Base-by-base conservation (phyloP, 2,888 invertebrate genomes). In the Auanema freiburgensis region DNA sequence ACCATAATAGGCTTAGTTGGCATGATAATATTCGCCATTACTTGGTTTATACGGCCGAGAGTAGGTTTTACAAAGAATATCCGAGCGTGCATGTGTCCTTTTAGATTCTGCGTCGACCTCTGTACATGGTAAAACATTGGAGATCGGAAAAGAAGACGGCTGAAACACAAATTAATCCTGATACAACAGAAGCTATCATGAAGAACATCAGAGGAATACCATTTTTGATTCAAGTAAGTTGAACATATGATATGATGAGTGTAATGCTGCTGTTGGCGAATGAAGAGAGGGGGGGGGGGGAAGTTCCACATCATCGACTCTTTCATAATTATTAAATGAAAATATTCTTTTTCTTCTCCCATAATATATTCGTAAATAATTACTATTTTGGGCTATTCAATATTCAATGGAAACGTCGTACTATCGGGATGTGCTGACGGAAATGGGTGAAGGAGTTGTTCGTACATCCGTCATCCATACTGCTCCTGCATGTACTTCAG, bases 391-490 rank as follows among this genome's bases (percentile, higher is more conserved):
- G 78, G 80, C 80, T 0, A 80, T 80, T 18, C 80, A 80, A 63
- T 80, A 80, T 59, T 77, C 77, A 2, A 74, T 80, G 79, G 80
- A 80, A 56, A 68, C 78, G 5, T 67, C 73, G 2, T 77, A 78
- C 56, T 74, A 70, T 55, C 69, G 73, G 2, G 72, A 78, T 43
- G 63, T 78, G 11, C 69, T 80, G 75, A 71, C 74, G 23, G 80
- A 81, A 49, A 57, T 77, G 33, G 80, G 79, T 5, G 78, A 79
- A 33, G 72, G 74, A 50, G 67, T 72, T 14, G 73, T 79, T 3
- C 59, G 76, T 16, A 79, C 77, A n/a, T 80, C 80, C 3, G 80
- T 80, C 1, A 80, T 80, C 18, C 80, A 80, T 64, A 80, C 80
- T 1, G 80, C 80, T 10, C 80, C 80, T 5, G 80, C 79, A 2